phyloP scores from a whole-genome alignment of 1,140 invertebrate species.

The Scaptomyza montana region DNA sequence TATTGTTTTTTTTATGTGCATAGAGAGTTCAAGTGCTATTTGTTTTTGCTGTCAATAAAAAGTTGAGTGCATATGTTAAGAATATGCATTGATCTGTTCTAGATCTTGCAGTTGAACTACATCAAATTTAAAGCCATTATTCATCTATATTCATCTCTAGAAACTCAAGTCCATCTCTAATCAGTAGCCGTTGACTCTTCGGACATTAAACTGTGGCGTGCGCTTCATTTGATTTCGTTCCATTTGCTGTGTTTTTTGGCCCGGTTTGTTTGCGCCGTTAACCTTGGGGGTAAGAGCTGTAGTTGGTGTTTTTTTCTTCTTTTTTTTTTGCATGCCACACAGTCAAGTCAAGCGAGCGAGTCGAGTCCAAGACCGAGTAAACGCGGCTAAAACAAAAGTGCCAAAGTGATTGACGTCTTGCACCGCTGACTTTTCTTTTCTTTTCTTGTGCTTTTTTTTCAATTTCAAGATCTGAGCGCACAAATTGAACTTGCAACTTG shows the following conservation, averaged over 20 bases:
- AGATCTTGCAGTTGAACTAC: background rate
- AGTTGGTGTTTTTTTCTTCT: slow-evolving; percentile 27
- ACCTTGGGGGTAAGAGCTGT: slow-evolving; percentile 68
- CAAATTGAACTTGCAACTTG: slow-evolving; percentile 38
- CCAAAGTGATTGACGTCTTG: slow-evolving; percentile 66
- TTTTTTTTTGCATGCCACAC: slow-evolving; percentile 59
- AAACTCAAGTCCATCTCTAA: slow-evolving; percentile 53
- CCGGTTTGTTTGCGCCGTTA: slow-evolving; percentile 74
- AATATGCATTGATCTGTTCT: background rate
- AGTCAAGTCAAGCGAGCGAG: slow-evolving; percentile 12
- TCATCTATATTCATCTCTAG: too few relatives aligned
- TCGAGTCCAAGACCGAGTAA: background rate
- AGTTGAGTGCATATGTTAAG: background rate
- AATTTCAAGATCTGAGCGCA: slow-evolving; percentile 39
- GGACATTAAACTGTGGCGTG: slow-evolving; percentile 10
- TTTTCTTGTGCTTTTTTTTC: slow-evolving; percentile 43
- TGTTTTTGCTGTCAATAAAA: slow-evolving; percentile 17
- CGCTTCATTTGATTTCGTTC: slow-evolving; percentile 68
- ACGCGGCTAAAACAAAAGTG: slow-evolving; percentile 45
- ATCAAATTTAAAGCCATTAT: too few relatives aligned
- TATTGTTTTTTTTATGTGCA: background rate
- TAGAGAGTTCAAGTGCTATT: slow-evolving; percentile 13
- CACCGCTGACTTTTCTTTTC: slow-evolving; percentile 55
- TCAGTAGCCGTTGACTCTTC: background rate
- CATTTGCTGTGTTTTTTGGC: slow-evolving; percentile 52